Percentiles rank a stretch among this genome's conserved stretches.
Conservation (phyloP, 2,113 vertebrate genomes). For the Cryptoleucopteryx plumbea region DNA sequence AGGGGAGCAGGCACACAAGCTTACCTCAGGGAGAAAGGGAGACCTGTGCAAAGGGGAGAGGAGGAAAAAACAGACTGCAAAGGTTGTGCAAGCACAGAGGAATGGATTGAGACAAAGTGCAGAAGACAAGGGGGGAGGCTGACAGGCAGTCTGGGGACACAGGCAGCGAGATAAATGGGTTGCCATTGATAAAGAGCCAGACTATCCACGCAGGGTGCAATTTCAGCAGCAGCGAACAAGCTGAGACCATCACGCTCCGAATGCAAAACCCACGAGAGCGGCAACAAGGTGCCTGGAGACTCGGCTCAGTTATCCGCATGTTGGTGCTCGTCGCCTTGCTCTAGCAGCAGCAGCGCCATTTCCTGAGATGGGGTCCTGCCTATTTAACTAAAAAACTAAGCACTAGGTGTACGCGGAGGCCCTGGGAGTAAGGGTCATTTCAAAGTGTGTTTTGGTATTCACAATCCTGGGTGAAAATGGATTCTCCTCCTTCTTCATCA, state of each 20-base stretch:
- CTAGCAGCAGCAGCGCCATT: background rate
- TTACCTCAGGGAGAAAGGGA: background rate
- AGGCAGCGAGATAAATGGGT: background rate
- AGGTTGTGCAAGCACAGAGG: background rate
- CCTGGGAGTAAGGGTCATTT: background rate
- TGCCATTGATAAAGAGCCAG: background rate
- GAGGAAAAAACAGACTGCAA: background rate
- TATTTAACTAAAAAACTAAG: background rate
- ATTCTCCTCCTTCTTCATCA: background rate
- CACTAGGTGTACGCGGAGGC: background rate
- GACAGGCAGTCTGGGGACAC: background rate
- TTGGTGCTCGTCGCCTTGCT: fast-evolving
- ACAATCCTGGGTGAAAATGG: background rate
- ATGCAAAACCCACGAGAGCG: background rate
- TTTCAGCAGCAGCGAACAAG: background rate
- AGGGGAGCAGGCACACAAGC: background rate
- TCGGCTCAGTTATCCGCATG: fast-evolving
- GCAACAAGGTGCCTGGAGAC: background rate
- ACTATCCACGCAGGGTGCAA: background rate
- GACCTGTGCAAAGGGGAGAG: background rate
- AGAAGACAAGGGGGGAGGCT: background rate
- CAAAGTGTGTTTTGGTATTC: background rate
- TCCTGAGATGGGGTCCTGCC: background rate
- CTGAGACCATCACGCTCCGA: background rate
- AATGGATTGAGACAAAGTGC: background rate